Conservation (phyloP, 2,888 invertebrate species). For the Baronia brevicornis region DNA sequence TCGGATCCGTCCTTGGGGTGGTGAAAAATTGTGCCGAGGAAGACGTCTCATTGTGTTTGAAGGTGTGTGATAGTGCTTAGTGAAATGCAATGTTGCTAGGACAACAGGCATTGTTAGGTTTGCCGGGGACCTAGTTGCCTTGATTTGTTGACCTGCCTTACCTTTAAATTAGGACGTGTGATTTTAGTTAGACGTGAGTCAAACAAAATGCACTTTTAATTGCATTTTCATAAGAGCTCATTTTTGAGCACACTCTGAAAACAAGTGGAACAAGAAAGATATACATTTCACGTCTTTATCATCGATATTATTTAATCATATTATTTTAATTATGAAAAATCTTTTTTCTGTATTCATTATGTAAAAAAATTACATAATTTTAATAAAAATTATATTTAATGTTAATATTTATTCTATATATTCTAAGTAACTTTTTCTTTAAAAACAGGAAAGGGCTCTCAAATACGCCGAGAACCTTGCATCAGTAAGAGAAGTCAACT, state of each 20-base stretch:
- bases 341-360: too few species aligned
- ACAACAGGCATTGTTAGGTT: constrained; percentile 3
- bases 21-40: constrained; percentile 82
- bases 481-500: constrained; percentile 68
- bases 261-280: neutral
- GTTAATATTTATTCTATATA: neutral
- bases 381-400: neutral
- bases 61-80: constrained; percentile 78
- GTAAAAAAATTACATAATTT: too few species aligned
- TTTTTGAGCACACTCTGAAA: too few species aligned
- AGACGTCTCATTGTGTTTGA: constrained; percentile 81
- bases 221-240: too few species aligned
- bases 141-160: constrained; percentile 5
- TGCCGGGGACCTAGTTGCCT: constrained; percentile 1
- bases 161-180: constrained; percentile 2
- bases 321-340: too few species aligned
- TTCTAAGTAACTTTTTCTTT: constrained; percentile 4
- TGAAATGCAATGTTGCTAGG: constrained; percentile 18
- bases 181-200: too few species aligned
- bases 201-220: too few species aligned
- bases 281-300: too few species aligned
- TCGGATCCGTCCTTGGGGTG: constrained; percentile 79
- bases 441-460: constrained; percentile 79
- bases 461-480: constrained; percentile 78
- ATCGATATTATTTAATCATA: neutral